phyloP scores from a whole-genome alignment of 2,888 invertebrate species.

The Dyspetes luteomarginatus region DNA sequence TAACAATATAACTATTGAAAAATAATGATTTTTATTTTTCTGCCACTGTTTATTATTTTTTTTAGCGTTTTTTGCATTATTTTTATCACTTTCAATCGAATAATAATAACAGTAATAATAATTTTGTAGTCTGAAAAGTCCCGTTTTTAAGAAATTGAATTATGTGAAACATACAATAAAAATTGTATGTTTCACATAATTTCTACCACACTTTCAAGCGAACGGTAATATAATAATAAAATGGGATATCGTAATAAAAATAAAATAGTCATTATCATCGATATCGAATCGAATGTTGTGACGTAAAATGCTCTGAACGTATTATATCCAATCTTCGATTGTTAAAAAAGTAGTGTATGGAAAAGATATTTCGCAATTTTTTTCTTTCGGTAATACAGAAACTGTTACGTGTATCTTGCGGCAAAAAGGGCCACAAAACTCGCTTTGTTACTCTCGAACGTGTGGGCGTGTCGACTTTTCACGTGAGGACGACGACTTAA shows the following conservation, averaged over 20 bases:
- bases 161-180: background rate
- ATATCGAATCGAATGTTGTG: background rate
- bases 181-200: background rate
- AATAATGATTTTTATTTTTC: background rate
- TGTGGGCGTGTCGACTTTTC: slow-evolving; percentile 64
- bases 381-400: slow-evolving; percentile 2
- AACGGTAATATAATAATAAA: background rate
- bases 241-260: background rate
- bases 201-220: background rate
- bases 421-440: slow-evolving; percentile 40
- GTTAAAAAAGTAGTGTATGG: slow-evolving; percentile 26
- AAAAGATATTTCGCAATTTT: background rate
- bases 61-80: background rate
- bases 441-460: slow-evolving; percentile 17
- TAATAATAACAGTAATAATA: slow-evolving; percentile 1
- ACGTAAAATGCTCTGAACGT: background rate
- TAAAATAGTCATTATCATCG: background rate
- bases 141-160: background rate
- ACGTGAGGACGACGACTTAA: slow-evolving; percentile 62
- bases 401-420: slow-evolving; percentile 36
- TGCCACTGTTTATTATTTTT: no score
- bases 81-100: background rate
- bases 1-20: background rate
- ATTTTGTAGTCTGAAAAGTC: no score
- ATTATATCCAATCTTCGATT: background rate